A percentile compares a stretch with the other conserved stretches of the same genome.
Conservation (phyloP, 2,797 vertebrate species). For the Zalophus californianus region DNA sequence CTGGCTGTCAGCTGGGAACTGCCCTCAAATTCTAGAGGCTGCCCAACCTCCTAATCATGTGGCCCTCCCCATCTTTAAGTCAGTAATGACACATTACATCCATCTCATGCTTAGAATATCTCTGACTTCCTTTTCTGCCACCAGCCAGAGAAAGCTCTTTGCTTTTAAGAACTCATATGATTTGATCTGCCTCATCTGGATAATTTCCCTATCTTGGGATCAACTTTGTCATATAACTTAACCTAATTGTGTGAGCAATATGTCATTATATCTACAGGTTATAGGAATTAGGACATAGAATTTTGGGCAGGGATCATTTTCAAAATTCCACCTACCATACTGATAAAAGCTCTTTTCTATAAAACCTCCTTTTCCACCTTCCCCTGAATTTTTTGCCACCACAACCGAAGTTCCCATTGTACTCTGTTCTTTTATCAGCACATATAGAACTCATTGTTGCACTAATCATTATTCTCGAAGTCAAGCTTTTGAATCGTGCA, state of each 20-base stretch:
- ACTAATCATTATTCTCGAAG: conserved; percentile 50
- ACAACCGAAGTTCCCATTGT: not conserved
- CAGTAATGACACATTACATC: not conserved
- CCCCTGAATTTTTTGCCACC: not conserved
- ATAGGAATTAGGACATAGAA: not conserved
- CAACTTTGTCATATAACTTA: not conserved
- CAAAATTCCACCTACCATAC: not conserved
- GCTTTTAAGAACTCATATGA: not conserved
- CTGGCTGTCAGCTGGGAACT: not conserved
- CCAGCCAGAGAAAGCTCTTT: not conserved
- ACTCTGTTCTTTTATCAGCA: not conserved
- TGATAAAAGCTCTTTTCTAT: not conserved
- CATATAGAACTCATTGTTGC: not conserved
- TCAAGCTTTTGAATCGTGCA: not conserved
- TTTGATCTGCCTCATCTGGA: not conserved
- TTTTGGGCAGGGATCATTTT: not conserved
- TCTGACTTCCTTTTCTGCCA: not conserved
- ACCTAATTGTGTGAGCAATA: not conserved
- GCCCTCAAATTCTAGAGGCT: not conserved
- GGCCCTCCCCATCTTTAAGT: not conserved
- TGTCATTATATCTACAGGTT: not conserved
- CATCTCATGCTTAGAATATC: not conserved
- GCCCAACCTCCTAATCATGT: not conserved
- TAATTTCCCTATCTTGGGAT: not conserved
- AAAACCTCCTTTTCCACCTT: not conserved